Evolutionary conservation across 2,113 vertebrate species (phyloP), one percentile per base, ranked within the genome.

Genomic region (Raja brachyura): DNA sequence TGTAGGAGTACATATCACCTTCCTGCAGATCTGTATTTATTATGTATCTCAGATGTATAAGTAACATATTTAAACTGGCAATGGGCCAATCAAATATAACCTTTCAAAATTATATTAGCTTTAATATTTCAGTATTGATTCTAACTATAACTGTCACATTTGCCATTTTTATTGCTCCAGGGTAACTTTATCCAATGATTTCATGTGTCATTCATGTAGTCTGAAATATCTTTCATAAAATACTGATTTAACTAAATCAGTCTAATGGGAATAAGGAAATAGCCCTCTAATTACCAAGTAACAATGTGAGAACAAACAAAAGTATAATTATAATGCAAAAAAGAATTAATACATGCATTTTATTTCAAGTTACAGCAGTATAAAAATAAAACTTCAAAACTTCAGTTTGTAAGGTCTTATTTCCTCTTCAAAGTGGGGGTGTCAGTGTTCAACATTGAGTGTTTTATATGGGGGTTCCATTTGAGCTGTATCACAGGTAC

Each of bases 191-290:
- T 75, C 10, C 31, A 77, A 77, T 33, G n/a, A n/a, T 75, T 14
- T 77, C 2, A 77, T 13, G 31, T 77, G n/a, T 9, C 7, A 75
- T 75, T 75, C 28, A 75, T 31, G 74, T 33, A 33, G 13, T 33
- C 10, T 77, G n/a, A 77, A 77, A 77, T 77, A 77, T 77, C 75
- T 77, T 77, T 77, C 75, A 77, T 77, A 77, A 77, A 13, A 33
- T 3, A 33, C 11, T 33, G n/a, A 33, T 77, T 77, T 77, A 33
- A 77, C 75, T 1, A 11, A 13, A 77, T 77, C 75, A 77, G n/a
- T 77, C 2, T 77, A 3, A 14, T n/a, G 31, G n/a, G n/a, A 77
- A 33, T 77, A 10, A 33, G n/a, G 9, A 77, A 77, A 14, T 77
- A 33, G 4, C 1, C n/a, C n/a, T 77, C 75, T 33, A 4, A 10